Percentiles rank a stretch among this genome's conserved stretches.
Evolutionary conservation across 2,888 invertebrate species (phyloP).

Genomic region (Megastigmus dorsalis): DNA sequence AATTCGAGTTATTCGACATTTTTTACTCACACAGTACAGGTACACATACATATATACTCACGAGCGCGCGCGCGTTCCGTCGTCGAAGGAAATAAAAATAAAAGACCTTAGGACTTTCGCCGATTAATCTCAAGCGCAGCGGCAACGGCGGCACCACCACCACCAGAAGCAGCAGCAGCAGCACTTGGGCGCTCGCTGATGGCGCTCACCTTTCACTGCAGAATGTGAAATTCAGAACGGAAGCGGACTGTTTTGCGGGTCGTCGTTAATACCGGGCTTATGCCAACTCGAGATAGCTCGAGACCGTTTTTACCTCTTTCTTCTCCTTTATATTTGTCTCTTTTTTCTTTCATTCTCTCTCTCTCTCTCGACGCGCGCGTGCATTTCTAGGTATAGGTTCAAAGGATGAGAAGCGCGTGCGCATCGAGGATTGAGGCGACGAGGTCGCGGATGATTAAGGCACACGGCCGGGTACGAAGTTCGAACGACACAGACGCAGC

Average conservation of each 20-base stretch:
- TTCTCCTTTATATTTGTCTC: too few species aligned
- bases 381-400: background rate
- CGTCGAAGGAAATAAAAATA: too few species aligned
- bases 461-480: background rate
- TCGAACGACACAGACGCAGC: too few species aligned
- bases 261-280: slow-evolving; percentile 42
- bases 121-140: slow-evolving; percentile 49
- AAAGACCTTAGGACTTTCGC: slow-evolving; percentile 49
- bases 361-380: background rate
- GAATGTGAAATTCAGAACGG: slow-evolving; percentile 56
- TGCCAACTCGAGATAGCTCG: slow-evolving; percentile 17
- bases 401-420: slow-evolving; percentile 8
- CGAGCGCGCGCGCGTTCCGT: background rate
- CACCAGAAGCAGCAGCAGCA: too few species aligned
- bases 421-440: slow-evolving; percentile 17
- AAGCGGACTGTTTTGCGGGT: slow-evolving; percentile 51
- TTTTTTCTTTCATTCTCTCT: background rate
- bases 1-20: slow-evolving; percentile 33
- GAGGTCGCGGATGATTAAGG: background rate
- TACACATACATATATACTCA: too few species aligned
- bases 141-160: background rate
- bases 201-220: slow-evolving; percentile 53
- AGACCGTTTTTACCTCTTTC: slow-evolving; percentile 3
- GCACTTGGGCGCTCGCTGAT: background rate
- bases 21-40: slow-evolving; percentile 27